Percentiles rank a stretch among this genome's conserved stretches.
Evolutionary conservation across 2,113 vertebrate species (phyloP).

Genomic region (Siniperca chuatsi): DNA sequence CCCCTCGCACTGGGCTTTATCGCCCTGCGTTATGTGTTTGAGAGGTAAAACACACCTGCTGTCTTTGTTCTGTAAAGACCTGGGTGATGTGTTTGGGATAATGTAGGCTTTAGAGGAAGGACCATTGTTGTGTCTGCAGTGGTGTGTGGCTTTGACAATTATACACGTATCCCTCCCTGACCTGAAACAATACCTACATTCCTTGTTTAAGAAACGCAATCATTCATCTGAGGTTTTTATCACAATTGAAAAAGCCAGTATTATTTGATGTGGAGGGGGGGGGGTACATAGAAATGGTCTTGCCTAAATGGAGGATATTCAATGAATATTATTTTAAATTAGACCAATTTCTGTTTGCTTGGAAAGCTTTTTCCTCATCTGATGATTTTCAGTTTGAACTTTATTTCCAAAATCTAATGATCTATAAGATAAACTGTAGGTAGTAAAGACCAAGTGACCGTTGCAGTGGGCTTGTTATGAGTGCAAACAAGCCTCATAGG

Average conservation of each 20-base stretch:
- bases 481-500: conserved; percentile 12
- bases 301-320: not conserved
- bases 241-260: not conserved
- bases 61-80: conserved; percentile 4
- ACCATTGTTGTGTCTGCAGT: not conserved
- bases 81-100: not conserved
- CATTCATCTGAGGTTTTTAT: not conserved
- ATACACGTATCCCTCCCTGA: not conserved
- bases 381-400: not conserved
- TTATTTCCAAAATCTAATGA: not conserved
- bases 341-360: not conserved
- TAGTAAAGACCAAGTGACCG: not conserved
- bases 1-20: conserved; percentile 88
- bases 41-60: conserved; percentile 85
- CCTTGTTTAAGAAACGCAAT: not conserved
- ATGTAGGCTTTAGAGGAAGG: not conserved
- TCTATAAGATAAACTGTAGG: not conserved
- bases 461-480: not conserved
- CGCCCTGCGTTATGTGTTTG: conserved; percentile 84
- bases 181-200: not conserved
- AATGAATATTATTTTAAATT: not conserved
- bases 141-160: not conserved
- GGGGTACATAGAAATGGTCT: not conserved
- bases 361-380: not conserved
- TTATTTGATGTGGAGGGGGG: not conserved